phyloP scores from a whole-genome alignment of 2,797 vertebrate species.

The Pangasius larnaudii region DNA sequence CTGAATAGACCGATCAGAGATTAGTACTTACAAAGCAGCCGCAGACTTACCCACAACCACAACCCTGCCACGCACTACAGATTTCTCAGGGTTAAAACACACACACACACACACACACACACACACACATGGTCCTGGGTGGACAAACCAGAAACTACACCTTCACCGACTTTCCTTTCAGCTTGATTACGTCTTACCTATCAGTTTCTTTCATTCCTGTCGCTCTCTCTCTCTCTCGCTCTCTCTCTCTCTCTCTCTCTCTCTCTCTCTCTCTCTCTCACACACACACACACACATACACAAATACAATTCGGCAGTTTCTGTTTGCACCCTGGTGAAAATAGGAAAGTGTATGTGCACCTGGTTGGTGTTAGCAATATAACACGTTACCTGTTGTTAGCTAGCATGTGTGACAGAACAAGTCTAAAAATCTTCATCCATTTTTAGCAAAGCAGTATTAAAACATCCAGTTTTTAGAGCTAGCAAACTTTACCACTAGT shows the following conservation, averaged over 20 bases:
- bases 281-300: constrained; percentile 39
- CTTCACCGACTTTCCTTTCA: neutral
- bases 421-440: neutral
- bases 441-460: neutral
- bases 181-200: neutral
- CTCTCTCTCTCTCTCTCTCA: constrained; percentile 44
- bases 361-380: constrained; percentile 6
- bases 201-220: neutral
- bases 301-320: neutral
- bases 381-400: neutral
- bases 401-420: neutral
- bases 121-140: neutral
- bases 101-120: constrained; percentile 46
- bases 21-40: constrained; percentile 46
- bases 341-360: neutral
- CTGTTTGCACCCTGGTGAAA: constrained; percentile 16
- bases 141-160: neutral
- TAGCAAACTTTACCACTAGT: neutral
- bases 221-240: constrained; percentile 2
- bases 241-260: constrained; percentile 22
- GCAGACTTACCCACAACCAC: constrained; percentile 60
- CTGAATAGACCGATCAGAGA: constrained; percentile 36
- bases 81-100: constrained; percentile 74
- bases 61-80: constrained; percentile 67
- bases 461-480: neutral